Evolutionary conservation across 1,140 invertebrate species (phyloP), one percentile per base, ranked within the genome.

Genomic region (Drosophila simulans): DNA sequence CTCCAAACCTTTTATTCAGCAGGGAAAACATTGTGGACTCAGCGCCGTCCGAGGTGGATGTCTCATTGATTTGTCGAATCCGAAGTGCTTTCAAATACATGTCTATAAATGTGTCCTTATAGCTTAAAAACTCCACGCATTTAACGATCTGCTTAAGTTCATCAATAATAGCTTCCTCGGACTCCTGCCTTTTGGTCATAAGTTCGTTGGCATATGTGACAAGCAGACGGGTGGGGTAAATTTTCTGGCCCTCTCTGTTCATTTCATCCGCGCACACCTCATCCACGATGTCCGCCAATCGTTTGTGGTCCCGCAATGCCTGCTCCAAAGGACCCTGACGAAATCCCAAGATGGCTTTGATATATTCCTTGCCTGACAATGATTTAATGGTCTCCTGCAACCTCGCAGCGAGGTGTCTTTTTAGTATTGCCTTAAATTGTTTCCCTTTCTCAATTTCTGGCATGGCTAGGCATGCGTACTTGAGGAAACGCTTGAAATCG

Each of bases 391-490:
- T 42, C 10, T 69, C 17, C 10, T 35, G 3, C 1, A 70, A 7
- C 35, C 35, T 17, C 3, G 3, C 5, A 31, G 8, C 20, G 13
- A 70, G 20, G 34, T 57, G 34, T 1, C 8, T 12, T 17, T 37
- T 65, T 2, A 68, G 3, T 2, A 51, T 0, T 12, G 1, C 27
- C 20, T n/a, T 65, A 31, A 51, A 68, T 4, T 35, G 0, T 0
- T 2, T 2, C 1, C 37, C 59, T 0, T 35, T 13, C 1, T 43
- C 27, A 8, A 65, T 51, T 8, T 68, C 59, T n/a, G 64, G 64
- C 59, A 68, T 65, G 5, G 27, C 64, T 37, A 68, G 17, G 37
- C 59, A 64, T 31, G 46, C 58, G 37, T 65, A 51, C 25, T 52
- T 65, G 1, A 68, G 60, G n/a, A 68, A 64, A 7, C 34, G n/a